Percentiles rank a stretch among this genome's conserved stretches.
Evolutionary conservation across 2,797 vertebrate genomes (phyloP).

Genomic region (Leontopithecus rosalia): DNA sequence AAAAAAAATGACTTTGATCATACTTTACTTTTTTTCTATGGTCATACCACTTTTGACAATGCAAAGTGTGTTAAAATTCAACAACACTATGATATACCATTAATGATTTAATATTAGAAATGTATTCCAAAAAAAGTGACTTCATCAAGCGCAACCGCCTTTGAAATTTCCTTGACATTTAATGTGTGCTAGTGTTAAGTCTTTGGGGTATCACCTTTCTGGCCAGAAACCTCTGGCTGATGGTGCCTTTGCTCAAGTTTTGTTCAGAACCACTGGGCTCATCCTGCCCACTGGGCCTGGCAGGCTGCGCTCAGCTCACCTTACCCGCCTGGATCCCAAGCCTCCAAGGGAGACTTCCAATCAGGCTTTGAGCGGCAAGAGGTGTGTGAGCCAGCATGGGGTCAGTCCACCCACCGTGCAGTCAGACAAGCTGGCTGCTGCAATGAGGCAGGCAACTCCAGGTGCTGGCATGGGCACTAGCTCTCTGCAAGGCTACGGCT

Average conservation of each 20-base stretch:
- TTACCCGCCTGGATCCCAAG: background rate
- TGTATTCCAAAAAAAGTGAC: background rate
- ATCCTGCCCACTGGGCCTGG: background rate
- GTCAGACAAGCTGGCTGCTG: background rate
- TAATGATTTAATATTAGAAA: constrained; percentile 50
- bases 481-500: background rate
- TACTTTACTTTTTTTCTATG: constrained; percentile 33
- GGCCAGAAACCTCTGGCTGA: background rate
- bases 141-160: background rate
- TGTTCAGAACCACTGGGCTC: background rate
- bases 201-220: background rate
- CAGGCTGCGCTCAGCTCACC: background rate
- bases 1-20: background rate
- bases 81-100: constrained; percentile 19
- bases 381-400: background rate
- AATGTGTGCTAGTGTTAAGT: background rate
- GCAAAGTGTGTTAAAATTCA: constrained; percentile 26
- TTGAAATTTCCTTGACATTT: background rate
- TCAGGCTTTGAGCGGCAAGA: background rate
- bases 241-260: background rate
- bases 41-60: background rate
- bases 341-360: background rate
- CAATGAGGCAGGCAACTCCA: background rate
- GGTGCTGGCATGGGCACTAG: background rate
- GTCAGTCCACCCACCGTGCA: background rate